A percentile compares a stretch with the other conserved stretches of the same genome.
Evolutionary conservation across 2,113 vertebrate genomes (phyloP).

Genomic region (Catharus fuscescens): DNA sequence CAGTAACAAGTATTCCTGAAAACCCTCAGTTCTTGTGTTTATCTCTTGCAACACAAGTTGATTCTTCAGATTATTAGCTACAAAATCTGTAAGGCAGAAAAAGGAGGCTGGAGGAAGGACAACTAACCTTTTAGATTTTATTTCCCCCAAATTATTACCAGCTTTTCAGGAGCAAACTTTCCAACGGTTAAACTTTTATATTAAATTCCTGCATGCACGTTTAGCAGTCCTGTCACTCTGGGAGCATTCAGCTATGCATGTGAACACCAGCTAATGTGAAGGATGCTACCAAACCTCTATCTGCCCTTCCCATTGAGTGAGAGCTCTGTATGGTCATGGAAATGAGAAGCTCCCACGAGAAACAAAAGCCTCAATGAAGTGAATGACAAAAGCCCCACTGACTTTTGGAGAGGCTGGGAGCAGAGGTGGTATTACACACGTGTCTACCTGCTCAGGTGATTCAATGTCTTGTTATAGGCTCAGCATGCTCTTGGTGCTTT

Average conservation of each 20-base stretch:
- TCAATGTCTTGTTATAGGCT: not conserved
- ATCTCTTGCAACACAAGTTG: not conserved
- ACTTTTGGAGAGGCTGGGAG: not conserved
- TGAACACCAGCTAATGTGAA: not conserved
- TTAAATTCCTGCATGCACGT: not conserved
- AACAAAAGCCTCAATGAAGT: not conserved
- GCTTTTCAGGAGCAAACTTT: constrained; percentile 5
- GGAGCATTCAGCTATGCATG: not conserved
- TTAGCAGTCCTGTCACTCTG: not conserved
- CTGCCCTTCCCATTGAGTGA: not conserved
- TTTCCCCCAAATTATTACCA: not conserved
- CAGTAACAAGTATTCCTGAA: not conserved
- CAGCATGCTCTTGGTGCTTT: rapidly evolving
- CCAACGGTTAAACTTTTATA: not conserved
- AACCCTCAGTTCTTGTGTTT: not conserved
- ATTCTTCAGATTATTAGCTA: not conserved
- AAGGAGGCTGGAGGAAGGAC: not conserved
- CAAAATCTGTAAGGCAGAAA: not conserved
- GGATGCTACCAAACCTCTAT: not conserved
- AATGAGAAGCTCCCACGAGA: not conserved
- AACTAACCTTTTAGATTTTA: not conserved
- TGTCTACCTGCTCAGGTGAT: rapidly evolving
- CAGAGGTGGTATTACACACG: rapidly evolving
- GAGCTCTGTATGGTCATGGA: rapidly evolving
- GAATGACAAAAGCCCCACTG: not conserved